Evolutionary conservation across 2,113 vertebrate genomes (phyloP), one percentile per base, ranked within the genome.

Genomic region (Nerophis ophidion): DNA sequence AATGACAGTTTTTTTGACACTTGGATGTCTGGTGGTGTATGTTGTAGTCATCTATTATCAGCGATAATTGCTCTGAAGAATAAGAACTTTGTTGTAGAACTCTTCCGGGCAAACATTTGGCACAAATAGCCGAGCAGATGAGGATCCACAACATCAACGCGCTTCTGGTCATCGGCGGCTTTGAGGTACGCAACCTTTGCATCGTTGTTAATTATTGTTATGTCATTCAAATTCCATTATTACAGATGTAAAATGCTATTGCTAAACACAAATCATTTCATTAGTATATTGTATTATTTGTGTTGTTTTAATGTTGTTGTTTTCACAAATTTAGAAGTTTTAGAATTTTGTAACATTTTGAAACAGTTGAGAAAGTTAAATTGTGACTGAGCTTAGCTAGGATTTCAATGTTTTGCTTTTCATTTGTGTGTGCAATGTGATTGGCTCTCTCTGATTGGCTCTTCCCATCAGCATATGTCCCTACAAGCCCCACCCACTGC

Each of bases 101-200:
- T 34, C 91, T 98, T 38, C 96, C 96, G 14, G 92, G 83, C 38
- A 94, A 95, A 63, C 86, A 90, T 54, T 58, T 95, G 86, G 88
- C 91, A 8, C 79, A 92, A 71, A 97, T 98, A 0, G 94, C 96
- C 5, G 86, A 87, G 4, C 93, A 97, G 88, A 94, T 98, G 61
- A 91, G 83, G 48, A 70, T 77, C 47, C 79, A 97, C 59, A 91
- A 84, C 78, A 94, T 98, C 77, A 95, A 87, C 0, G 95, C 94
- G 7, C 86, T 97, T 59, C 80, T 98, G 6, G 86, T 98, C 72
- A 92, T 98, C 63, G 96, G 96, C 16, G 96, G 96, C 59, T 98
- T 98, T 68, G 95, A 98, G 96, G 96, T 98, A 57, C 1, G 60
- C 16, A 10, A 12, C 36, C 17, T 6, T 54, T 14, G 8, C 38